These are phyloP conservation scores for Oncorhynchus clarkii DNA, from an alignment of 2,113 vertebrate species.

Conservation along the genomic window DNA sequence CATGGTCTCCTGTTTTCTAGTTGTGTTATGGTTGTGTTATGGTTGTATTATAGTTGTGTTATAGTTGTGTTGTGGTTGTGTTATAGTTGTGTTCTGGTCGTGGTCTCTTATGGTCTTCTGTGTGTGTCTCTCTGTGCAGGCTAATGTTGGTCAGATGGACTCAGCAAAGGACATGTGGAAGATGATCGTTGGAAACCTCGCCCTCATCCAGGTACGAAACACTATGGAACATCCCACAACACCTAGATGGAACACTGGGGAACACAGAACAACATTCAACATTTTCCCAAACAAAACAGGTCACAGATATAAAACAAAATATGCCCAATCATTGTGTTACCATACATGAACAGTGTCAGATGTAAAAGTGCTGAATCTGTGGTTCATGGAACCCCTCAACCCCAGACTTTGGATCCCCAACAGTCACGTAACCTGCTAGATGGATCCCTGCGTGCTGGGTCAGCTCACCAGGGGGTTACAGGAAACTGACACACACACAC, in stretches of 20 bases:
- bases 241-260: neutral
- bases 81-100: slow-evolving; percentile 8
- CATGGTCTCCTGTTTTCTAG: neutral
- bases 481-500: neutral
- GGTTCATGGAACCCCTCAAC: slow-evolving; percentile 29
- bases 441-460: neutral
- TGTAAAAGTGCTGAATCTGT: neutral
- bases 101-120: slow-evolving; percentile 8
- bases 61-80: slow-evolving; percentile 20
- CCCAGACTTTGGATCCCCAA: too few species aligned
- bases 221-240: neutral
- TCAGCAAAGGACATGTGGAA: slow-evolving; percentile 94
- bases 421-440: slow-evolving; percentile 8
- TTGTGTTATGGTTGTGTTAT: neutral
- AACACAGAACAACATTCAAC: too few species aligned
- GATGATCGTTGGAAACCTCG: slow-evolving; percentile 96
- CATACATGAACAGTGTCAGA: too few species aligned
- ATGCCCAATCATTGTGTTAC: neutral
- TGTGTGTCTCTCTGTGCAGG: slow-evolving; percentile 71
- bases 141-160: slow-evolving; percentile 98
- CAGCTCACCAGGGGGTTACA: neutral
- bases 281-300: too few species aligned
- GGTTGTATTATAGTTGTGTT: neutral
- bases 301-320: neutral
- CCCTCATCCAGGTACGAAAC: slow-evolving; percentile 89